Conservation (phyloP, 2,888 invertebrate species). For the Ormyrus nitidulus region DNA sequence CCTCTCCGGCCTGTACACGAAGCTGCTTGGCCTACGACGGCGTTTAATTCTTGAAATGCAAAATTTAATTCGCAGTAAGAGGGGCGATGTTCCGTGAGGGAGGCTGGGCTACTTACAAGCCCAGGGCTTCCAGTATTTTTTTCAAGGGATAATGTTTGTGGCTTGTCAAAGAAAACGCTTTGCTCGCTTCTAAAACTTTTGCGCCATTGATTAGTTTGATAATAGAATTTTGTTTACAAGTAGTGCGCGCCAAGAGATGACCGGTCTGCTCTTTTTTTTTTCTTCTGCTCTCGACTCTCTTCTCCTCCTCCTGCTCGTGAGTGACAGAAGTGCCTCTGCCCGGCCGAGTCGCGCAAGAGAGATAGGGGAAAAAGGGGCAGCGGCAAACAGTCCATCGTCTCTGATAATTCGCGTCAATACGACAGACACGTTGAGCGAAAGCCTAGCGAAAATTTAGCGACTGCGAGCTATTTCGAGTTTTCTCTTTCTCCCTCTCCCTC, state of each 20-base stretch:
- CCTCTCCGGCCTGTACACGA: not conserved
- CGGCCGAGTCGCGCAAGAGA: not conserved
- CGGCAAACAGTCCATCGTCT: constrained; percentile 25
- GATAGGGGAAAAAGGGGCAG: not conserved
- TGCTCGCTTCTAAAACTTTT: no score
- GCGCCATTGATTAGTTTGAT: no score
- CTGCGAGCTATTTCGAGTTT: constrained; percentile 49
- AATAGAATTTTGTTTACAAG: no score
- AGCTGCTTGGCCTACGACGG: not conserved
- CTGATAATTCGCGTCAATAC: constrained; percentile 46
- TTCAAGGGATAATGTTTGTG: no score
- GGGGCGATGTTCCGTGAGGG: not conserved
- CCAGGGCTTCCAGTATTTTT: no score
- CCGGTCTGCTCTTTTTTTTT: not conserved
- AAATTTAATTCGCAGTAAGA: constrained; percentile 28
- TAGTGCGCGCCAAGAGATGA: not conserved
- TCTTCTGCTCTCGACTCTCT: not conserved
- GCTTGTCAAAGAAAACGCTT: no score
- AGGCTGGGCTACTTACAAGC: not conserved
- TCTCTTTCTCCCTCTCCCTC: constrained; percentile 18
- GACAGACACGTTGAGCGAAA: constrained; percentile 26
- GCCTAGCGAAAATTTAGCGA: constrained; percentile 47
- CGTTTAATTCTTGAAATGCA: constrained; percentile 44
- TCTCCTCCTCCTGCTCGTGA: not conserved
- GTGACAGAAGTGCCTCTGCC: constrained; percentile 13